Evolutionary conservation across 1,140 invertebrate genomes (phyloP), one percentile per base, ranked within the genome.

Genomic region (Argopecten irradians): DNA sequence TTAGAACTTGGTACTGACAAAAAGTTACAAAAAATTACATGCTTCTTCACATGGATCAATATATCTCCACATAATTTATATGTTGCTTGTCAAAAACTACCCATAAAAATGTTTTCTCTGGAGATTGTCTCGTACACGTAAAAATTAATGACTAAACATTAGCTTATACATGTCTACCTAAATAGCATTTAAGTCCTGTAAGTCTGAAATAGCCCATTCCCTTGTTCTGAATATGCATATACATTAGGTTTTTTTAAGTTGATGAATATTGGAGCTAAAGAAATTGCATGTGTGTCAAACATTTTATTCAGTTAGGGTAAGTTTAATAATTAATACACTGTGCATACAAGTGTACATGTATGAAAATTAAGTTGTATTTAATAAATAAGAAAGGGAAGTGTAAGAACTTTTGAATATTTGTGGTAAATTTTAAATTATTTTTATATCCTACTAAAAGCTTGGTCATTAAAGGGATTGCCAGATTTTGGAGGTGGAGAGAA

Each of bases 1-100:
- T 71, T 71, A 5, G 22, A 71, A 71, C 55, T 28, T 71, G 1
- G 55, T 71, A 71, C 55, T 71, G 55, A 71, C 55, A 71, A 71
- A 71, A 71, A 71, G 55, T 71, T 71, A 28, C 55, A 71, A 71
- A 71, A 71, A 71, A 71, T 71, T 71, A 71, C 55, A 71, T n/a
- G 55, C 55, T 71, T 71, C 55, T 71, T 71, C 55, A 71, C 55
- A n/a, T 22, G 22, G 55, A 71, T 71, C 55, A 71, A 71, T 71
- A 71, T 71, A 71, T 71, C 55, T 71, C 3, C 7, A 71, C 22
- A 71, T 71, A 71, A 71, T 71, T 71, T 71, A n/a, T 71, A 71
- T 71, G 55, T 71, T 71, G 55, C 55, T 28, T 71, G 55, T 71
- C 55, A 71, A 71, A 71, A 71, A 71, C 55, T 71, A 16, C 55